Evolutionary conservation across 2,888 invertebrate genomes (phyloP), one percentile per base, ranked within the genome.

Genomic region (Zaprionus bogoriensis): DNA sequence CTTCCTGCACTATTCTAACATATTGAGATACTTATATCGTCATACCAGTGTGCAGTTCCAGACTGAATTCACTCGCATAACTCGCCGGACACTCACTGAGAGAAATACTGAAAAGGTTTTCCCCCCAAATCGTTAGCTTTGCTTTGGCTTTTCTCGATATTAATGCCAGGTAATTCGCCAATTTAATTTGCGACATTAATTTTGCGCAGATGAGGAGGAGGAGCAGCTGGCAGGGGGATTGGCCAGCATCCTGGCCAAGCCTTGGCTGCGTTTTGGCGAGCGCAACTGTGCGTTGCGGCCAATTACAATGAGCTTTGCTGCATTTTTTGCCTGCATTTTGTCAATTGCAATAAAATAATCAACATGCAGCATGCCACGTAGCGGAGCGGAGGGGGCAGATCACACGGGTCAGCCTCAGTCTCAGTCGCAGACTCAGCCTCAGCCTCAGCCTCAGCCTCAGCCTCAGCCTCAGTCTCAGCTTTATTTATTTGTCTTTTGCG

Each of bases 341-440:
- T 79, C 83, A 84, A 84, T 84, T 77, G 82, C 82, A 85, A 87
- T 87, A 87, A 87, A 83, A 87, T 83, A 87, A 84, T 87, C 83
- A 87, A 81, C 87, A 77, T 54, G 57, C 53, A 57, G 38, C 48
- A 46, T 46, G 36, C 9, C 1, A 14, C 14, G 2, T 14, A 0
- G 1, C 9, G 0, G 17, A 0, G 25, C 6, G 17, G 3, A 1
- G 12, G 5, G 10, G 10, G 9, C 9, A 27, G 9, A 9, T 6
- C 27, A 27, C 2, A 6, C 10, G 27, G 4, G 2, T 27, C 27
- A 6, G 27, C 27, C 2, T 7, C 2, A 27, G 6, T 6, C 9
- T 23, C 23, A 4, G 2, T 9, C 5, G 10, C 27, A 9, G 27
- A 6, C 9, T 27, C n/a, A n/a, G n/a, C n/a, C n/a, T n/a, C n/a